These are phyloP conservation scores for Myoxocephalus aenaeus DNA, from an alignment of 2,797 vertebrate genomes.

Conservation along the genomic window DNA sequence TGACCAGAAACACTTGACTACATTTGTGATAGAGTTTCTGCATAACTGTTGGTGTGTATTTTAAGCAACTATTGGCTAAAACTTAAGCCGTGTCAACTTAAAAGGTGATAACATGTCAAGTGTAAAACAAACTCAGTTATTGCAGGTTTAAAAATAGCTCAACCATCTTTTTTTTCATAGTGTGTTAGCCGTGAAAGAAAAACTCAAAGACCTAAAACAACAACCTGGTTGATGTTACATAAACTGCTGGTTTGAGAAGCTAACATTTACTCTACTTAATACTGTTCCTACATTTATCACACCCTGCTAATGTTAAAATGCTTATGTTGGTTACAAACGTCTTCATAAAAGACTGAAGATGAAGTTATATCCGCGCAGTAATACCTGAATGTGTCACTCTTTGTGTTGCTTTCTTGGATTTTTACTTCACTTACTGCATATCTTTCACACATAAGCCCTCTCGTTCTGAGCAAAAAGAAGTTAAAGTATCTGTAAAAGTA, in stretches of 20 bases:
- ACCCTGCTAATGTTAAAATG: constrained; percentile 4
- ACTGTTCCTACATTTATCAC: neutral
- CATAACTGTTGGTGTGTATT: neutral
- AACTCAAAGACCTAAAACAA: neutral
- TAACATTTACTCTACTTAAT: neutral
- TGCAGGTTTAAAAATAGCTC: neutral
- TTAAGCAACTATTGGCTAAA: neutral
- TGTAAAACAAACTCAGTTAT: neutral
- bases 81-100: neutral
- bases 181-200: neutral
- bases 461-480: neutral
- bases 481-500: neutral
- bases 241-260: neutral
- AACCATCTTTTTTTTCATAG: neutral
- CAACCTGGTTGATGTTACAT: neutral
- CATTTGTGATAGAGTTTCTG: neutral
- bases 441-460: neutral
- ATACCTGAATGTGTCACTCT: neutral
- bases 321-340: neutral
- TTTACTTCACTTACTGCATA: neutral
- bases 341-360: constrained; percentile 1
- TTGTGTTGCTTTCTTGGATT: neutral
- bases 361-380: neutral
- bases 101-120: neutral
- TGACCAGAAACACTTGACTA: neutral